Conservation (phyloP, 2,797 vertebrate genomes). For the Acipenser ruthenus region DNA sequence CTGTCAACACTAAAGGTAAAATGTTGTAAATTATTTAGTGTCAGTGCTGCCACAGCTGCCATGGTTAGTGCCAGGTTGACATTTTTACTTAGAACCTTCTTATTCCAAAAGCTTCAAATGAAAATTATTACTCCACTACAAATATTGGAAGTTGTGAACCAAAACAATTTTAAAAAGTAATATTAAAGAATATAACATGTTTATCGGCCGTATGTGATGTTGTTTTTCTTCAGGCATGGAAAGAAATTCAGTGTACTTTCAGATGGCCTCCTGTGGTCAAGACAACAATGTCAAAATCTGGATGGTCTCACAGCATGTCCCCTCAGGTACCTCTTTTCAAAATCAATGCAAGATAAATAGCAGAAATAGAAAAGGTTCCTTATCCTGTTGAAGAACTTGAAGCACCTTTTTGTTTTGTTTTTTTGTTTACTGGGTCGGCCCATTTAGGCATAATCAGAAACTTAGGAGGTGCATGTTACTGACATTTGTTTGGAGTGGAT, state of each 20-base stretch:
- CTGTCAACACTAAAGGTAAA: too few species aligned
- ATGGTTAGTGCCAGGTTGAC: too few species aligned
- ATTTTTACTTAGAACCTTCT: not conserved
- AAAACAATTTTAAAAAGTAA: not conserved
- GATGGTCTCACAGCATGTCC: constrained; percentile 57
- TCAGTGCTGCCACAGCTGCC: not conserved
- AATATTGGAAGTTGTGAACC: not conserved
- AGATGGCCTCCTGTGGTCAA: constrained; percentile 80
- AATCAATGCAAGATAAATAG: not conserved
- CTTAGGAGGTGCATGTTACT: not conserved
- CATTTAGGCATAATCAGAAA: too few species aligned
- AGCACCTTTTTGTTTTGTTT: not conserved
- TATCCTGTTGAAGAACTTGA: not conserved
- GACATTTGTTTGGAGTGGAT: not conserved
- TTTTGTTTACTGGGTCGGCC: too few species aligned
- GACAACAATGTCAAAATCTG: constrained; percentile 76
- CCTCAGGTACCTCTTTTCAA: constrained; percentile 53
- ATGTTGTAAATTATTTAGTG: too few species aligned
- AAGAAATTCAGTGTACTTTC: constrained; percentile 51
- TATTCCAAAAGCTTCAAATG: not conserved
- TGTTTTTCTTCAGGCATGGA: constrained; percentile 31
- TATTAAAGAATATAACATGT: not conserved
- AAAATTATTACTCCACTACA: not conserved
- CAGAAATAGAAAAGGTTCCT: not conserved
- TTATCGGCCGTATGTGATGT: not conserved